phyloP scores from a whole-genome alignment of 2,113 vertebrate species.

The Lepus americanus region DNA sequence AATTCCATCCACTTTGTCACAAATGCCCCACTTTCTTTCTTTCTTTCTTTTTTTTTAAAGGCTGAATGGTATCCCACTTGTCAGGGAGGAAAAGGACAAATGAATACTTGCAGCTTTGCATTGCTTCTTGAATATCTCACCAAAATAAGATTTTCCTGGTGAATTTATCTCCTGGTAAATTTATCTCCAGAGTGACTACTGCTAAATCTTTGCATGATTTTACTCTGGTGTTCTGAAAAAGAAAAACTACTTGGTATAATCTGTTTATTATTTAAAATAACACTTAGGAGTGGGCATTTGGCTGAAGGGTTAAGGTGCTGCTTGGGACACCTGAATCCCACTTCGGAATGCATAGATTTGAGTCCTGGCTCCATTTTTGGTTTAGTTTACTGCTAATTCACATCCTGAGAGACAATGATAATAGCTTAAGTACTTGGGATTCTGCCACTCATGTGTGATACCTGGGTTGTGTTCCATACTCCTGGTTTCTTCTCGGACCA shows the following conservation, averaged over 20 bases:
- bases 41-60: conserved; percentile 5
- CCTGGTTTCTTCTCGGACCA: no score
- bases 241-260: conserved; percentile 46
- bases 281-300: no score
- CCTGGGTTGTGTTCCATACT: no score
- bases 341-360: no score
- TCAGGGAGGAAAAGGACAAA: conserved; percentile 67
- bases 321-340: no score
- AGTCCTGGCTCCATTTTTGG: no score
- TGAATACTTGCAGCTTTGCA: conserved; percentile 6
- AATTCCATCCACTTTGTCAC: neutral
- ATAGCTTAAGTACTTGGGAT: no score
- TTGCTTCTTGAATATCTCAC: conserved; percentile 50
- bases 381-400: no score
- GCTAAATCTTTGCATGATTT: conserved; percentile 60
- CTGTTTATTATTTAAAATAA: conserved; percentile 49
- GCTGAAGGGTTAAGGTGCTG: no score
- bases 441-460: no score
- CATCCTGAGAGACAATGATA: no score
- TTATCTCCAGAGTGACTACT: conserved; percentile 60
- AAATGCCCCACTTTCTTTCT: neutral
- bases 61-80: neutral
- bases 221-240: conserved; percentile 47
- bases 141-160: conserved; percentile 66
- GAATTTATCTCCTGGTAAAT: conserved; percentile 70